Evolutionary conservation across 2,797 vertebrate genomes (phyloP).

Genomic region (Onychomys leucogaster): DNA sequence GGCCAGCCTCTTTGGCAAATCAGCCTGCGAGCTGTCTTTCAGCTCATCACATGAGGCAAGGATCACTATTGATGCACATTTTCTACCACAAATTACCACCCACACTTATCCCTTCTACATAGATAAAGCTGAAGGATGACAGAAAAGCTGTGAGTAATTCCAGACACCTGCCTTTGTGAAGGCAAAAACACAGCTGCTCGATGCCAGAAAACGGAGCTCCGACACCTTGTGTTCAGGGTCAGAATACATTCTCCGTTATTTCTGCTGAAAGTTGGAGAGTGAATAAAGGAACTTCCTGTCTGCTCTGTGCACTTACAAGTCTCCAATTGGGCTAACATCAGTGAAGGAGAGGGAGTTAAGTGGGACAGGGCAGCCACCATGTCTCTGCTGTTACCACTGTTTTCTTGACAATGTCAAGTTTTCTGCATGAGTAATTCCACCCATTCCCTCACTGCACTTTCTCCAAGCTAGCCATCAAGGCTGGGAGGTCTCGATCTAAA

Average conservation of each 20-base stretch:
- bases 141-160: conserved; percentile 70
- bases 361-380: background rate
- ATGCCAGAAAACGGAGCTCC: conserved; percentile 12
- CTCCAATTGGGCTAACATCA: background rate
- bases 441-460: background rate
- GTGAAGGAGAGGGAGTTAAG: background rate
- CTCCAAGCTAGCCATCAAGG: background rate
- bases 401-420: background rate
- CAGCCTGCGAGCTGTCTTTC: conserved; percentile 23
- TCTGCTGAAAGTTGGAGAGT: background rate
- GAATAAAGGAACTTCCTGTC: background rate
- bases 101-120: conserved; percentile 62
- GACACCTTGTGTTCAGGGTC: background rate
- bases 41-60: conserved; percentile 24
- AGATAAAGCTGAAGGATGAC: conserved; percentile 61
- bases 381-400: background rate
- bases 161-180: conserved; percentile 53
- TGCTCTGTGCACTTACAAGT: background rate
- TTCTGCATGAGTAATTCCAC: background rate
- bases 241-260: background rate
- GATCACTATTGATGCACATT: conserved; percentile 61
- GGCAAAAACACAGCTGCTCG: conserved; percentile 62
- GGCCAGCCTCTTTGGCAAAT: conserved; percentile 38
- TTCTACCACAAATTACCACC: conserved; percentile 70
- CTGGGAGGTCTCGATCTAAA: background rate